phyloP scores from a whole-genome alignment of 2,888 invertebrate genomes.

The Aphrophora alni region DNA sequence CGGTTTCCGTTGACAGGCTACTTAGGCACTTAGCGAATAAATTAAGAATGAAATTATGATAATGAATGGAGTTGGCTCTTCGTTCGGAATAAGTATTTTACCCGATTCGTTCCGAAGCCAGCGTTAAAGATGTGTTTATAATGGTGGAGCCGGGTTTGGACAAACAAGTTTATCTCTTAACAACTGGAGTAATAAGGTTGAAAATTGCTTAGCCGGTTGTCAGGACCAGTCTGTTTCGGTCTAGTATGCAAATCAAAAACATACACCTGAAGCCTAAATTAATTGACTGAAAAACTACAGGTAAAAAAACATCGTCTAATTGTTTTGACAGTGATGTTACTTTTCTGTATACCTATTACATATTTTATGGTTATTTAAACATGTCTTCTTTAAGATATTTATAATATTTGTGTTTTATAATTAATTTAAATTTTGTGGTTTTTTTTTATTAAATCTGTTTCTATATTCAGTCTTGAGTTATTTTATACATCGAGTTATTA shows the following conservation, averaged over 20 bases:
- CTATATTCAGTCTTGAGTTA: neutral
- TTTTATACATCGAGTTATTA: too few relatives aligned
- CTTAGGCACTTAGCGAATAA: slow-evolving; percentile 33
- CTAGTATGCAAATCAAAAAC: slow-evolving; percentile 29
- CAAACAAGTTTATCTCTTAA: slow-evolving; percentile 31
- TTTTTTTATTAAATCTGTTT: neutral
- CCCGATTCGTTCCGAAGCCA: slow-evolving; percentile 32
- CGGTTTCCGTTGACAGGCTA: slow-evolving; percentile 18
- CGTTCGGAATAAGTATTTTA: slow-evolving; percentile 11
- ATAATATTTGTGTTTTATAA: neutral
- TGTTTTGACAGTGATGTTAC: neutral
- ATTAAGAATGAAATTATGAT: slow-evolving; percentile 36
- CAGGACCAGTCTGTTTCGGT: slow-evolving; percentile 28
- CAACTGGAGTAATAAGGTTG: slow-evolving; percentile 31
- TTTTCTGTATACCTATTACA: neutral
- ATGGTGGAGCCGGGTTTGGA: slow-evolving; percentile 13
- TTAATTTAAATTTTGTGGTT: neutral
- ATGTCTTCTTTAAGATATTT: neutral
- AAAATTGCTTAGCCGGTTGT: slow-evolving; percentile 29
- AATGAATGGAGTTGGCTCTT: slow-evolving; percentile 23
- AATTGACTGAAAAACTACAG: neutral
- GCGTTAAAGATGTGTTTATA: slow-evolving; percentile 32
- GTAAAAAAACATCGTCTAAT: neutral
- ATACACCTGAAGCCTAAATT: neutral
- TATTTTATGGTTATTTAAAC: neutral